phyloP scores from a whole-genome alignment of 2,888 invertebrate genomes.

The Sinohyriopsis cumingii region DNA sequence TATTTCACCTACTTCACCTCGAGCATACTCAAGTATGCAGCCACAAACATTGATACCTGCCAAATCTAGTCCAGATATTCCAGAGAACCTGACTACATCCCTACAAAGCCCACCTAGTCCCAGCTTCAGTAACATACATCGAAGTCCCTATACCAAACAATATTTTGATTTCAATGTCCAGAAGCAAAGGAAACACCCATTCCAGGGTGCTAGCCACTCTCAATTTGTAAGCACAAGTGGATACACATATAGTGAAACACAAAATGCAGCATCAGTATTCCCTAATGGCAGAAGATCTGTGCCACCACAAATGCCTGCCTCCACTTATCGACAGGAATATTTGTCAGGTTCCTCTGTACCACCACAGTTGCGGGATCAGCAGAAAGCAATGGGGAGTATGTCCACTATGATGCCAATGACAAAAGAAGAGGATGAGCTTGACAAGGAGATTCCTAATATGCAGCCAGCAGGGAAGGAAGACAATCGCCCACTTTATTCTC shows the following conservation, averaged over 20 bases:
- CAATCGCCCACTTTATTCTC: conserved; percentile 37
- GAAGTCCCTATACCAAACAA: conserved; percentile 28
- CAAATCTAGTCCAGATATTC: conserved; percentile 41
- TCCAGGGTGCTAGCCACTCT: no score
- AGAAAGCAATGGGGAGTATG: conserved; percentile 14
- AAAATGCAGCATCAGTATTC: no score
- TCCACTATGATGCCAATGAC: conserved; percentile 36
- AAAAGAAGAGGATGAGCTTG: conserved; percentile 46
- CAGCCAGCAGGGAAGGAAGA: conserved; percentile 34
- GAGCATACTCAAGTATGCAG: conserved; percentile 1
- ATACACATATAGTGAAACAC: no score
- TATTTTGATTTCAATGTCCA: conserved; percentile 3
- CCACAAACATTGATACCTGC: conserved; percentile 18
- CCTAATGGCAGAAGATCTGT: conserved; percentile 29
- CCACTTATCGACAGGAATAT: conserved; percentile 4
- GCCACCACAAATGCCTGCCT: conserved; percentile 39
- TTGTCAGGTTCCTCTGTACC: conserved; percentile 1
- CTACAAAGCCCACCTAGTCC: conserved; percentile 27
- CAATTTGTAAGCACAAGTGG: no score
- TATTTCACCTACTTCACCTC: conserved; percentile 8
- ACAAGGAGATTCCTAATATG: conserved; percentile 35
- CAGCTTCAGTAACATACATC: conserved; percentile 24
- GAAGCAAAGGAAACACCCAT: no score
- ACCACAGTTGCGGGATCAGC: conserved; percentile 21
- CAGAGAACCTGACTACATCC: conserved; percentile 21